Conservation (phyloP, 2,113 vertebrate species). For the Deroptyus accipitrinus region DNA sequence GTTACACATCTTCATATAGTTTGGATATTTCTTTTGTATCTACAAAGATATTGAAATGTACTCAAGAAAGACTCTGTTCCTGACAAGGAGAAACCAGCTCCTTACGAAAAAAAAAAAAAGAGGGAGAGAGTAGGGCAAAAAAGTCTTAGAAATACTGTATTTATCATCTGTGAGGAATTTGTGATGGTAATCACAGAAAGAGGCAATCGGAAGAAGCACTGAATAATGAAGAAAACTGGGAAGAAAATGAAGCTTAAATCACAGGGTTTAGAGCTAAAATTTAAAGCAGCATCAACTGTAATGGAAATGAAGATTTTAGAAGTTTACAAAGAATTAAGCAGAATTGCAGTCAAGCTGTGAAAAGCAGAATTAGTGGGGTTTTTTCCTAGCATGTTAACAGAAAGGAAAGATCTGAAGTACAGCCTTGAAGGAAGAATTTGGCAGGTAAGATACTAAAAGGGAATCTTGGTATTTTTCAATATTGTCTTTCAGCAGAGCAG, state of each 20-base stretch:
- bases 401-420: background rate
- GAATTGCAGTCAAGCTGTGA: slow-evolving; percentile 12
- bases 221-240: background rate
- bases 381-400: background rate
- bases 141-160: background rate
- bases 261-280: background rate
- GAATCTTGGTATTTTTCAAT: background rate
- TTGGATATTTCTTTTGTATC: background rate
- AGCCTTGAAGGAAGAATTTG: background rate
- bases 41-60: background rate
- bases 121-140: accelerated
- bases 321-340: slow-evolving; percentile 11
- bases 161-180: background rate
- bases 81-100: background rate
- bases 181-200: background rate
- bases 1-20: background rate
- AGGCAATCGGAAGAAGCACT: background rate
- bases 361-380: background rate
- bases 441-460: background rate
- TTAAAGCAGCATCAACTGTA: background rate
- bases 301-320: background rate
- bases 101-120: background rate
- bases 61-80: background rate
- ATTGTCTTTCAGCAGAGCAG: background rate
- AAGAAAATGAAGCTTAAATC: slow-evolving; percentile 7